Evolutionary conservation across 1,140 invertebrate genomes (phyloP).

Genomic region (Dinothrombium tinctorium): DNA sequence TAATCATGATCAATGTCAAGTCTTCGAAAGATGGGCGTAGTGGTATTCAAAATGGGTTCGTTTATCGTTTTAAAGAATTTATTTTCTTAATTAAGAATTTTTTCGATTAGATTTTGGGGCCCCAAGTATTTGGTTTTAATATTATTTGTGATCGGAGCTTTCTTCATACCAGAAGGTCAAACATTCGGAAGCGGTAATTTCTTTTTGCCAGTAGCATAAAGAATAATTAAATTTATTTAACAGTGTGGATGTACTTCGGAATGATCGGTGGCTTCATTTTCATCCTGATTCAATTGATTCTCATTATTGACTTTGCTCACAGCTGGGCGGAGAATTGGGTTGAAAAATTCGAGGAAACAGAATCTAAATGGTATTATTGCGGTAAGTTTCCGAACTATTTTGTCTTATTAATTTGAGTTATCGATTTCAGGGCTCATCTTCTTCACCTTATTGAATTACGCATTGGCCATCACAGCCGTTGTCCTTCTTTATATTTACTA

Average conservation of each 20-base stretch:
- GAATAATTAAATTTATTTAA: constrained; percentile 2
- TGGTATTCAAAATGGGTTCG: constrained; percentile 88
- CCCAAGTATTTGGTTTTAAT: constrained; percentile 87
- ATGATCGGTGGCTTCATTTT: constrained; percentile 89
- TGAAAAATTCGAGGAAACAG: constrained; percentile 67
- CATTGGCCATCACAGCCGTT: constrained; percentile 48
- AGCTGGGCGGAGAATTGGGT: constrained; percentile 87
- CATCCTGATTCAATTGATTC: constrained; percentile 83
- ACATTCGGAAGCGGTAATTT: constrained; percentile 28
- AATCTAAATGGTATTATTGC: constrained; percentile 54
- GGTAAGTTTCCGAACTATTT: neutral
- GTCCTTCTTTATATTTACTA: constrained; percentile 76
- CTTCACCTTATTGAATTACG: constrained; percentile 59
- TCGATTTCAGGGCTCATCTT: constrained; percentile 45
- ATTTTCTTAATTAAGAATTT: neutral
- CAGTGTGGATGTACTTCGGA: constrained; percentile 95
- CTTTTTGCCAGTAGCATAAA: neutral
- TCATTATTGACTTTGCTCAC: constrained; percentile 95
- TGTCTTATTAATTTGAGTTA: constrained; percentile 1
- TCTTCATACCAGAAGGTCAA: constrained; percentile 73
- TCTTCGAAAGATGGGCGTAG: constrained; percentile 72
- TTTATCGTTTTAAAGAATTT: constrained; percentile 11
- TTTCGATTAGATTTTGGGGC: constrained; percentile 64
- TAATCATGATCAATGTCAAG: constrained; percentile 83
- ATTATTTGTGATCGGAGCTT: constrained; percentile 75